These are phyloP conservation scores for Arge pagana DNA, from an alignment of 2,888 invertebrate species.

Conservation along the genomic window DNA sequence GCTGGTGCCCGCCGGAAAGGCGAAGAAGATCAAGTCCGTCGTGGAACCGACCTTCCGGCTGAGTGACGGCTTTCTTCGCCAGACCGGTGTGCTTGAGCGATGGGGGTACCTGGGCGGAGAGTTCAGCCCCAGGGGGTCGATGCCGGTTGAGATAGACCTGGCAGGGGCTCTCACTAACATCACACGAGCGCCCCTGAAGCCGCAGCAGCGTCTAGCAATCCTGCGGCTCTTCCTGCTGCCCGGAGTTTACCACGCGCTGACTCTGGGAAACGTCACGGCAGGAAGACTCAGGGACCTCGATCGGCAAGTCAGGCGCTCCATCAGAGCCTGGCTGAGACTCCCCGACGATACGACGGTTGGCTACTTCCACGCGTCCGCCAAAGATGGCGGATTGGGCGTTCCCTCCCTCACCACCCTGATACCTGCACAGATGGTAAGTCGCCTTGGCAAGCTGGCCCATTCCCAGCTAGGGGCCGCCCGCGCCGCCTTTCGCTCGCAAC, in stretches of 20 bases:
- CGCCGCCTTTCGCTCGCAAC: too few relatives aligned
- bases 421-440: too few relatives aligned
- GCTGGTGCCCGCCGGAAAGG: constrained; percentile 19
- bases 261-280: constrained; percentile 37
- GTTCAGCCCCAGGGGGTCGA: constrained; percentile 43
- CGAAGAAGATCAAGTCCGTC: constrained; percentile 25
- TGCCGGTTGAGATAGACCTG: constrained; percentile 31
- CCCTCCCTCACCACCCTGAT: too few relatives aligned
- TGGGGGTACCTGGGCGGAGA: constrained; percentile 43
- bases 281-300: too few relatives aligned
- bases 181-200: constrained; percentile 54
- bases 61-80: constrained; percentile 28
- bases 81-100: constrained; percentile 35
- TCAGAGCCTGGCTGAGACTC: too few relatives aligned
- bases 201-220: constrained; percentile 49
- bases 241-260: constrained; percentile 47
- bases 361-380: too few relatives aligned
- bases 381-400: too few relatives aligned
- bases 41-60: constrained; percentile 11
- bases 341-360: too few relatives aligned
- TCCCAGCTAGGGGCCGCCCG: too few relatives aligned
- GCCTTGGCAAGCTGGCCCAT: too few relatives aligned
- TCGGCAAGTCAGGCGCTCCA: too few relatives aligned
- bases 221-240: constrained; percentile 50
- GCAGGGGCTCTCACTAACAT: constrained; percentile 31